Conservation (phyloP, 1,140 invertebrate species). For the Drosophila tsacasi region DNA sequence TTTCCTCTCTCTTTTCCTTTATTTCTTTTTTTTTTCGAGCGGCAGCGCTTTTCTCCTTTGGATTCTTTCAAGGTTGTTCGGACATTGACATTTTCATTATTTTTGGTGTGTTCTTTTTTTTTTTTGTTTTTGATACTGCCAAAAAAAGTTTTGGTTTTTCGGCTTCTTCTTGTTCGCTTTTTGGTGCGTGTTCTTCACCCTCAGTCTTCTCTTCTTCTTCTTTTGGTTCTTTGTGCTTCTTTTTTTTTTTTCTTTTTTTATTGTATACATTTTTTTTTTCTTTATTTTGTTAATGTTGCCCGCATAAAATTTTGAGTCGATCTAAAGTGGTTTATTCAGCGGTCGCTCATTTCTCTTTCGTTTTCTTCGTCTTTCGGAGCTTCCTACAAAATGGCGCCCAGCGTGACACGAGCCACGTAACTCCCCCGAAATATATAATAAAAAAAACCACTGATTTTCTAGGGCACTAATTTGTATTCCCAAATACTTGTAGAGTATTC, state of each 20-base stretch:
- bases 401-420: constrained; percentile 73
- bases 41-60: constrained; percentile 81
- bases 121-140: constrained; percentile 44
- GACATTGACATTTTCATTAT: constrained; percentile 85
- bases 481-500: neutral
- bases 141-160: constrained; percentile 72
- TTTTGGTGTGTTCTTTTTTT: constrained; percentile 42
- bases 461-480: constrained; percentile 16
- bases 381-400: constrained; percentile 59
- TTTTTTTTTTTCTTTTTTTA: constrained; percentile 16
- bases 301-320: constrained; percentile 77
- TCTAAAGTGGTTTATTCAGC: constrained; percentile 64
- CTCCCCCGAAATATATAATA: neutral
- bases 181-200: constrained; percentile 65
- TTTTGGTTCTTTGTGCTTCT: constrained; percentile 37
- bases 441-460: constrained; percentile 18
- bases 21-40: constrained; percentile 20
- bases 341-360: constrained; percentile 66
- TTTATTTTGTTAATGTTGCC: constrained; percentile 70
- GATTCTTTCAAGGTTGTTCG: constrained; percentile 85
- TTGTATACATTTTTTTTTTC: constrained; percentile 19
- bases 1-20: constrained; percentile 31
- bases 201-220: constrained; percentile 39
- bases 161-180: constrained; percentile 54
- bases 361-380: constrained; percentile 17